Conservation (phyloP, 2,888 invertebrate genomes). For the Rhimphoctona megacephalus region DNA sequence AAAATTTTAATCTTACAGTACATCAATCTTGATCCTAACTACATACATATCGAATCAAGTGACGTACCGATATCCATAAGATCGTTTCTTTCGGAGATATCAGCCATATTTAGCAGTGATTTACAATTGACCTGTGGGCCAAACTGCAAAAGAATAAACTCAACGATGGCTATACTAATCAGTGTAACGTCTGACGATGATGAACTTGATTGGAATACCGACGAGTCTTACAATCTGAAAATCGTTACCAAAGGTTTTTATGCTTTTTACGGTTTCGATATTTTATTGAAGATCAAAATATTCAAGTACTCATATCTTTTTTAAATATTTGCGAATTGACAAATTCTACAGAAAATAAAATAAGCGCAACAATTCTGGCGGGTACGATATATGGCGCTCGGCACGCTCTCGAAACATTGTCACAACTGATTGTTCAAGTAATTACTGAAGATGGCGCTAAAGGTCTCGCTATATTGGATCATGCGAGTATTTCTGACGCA, state of each 20-base stretch:
- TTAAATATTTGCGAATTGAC: not conserved
- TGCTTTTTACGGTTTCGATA: not conserved
- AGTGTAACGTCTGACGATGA: conserved; percentile 85
- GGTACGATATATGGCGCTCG: conserved; percentile 90
- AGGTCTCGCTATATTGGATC: conserved; percentile 88
- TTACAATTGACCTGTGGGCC: conserved; percentile 87
- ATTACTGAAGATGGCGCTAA: conserved; percentile 78
- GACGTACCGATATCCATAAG: conserved; percentile 81
- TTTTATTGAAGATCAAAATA: not conserved
- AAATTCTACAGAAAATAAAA: conserved; percentile 83
- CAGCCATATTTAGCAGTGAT: conserved; percentile 86
- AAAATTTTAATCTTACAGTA: conserved; percentile 62
- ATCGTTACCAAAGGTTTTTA: conserved; percentile 86
- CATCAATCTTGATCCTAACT: conserved; percentile 61
- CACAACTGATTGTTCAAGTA: conserved; percentile 87
- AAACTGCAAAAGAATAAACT: conserved; percentile 85
- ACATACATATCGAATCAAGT: conserved; percentile 61
- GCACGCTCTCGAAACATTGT: conserved; percentile 91
- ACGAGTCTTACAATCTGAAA: conserved; percentile 89
- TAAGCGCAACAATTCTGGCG: conserved; percentile 87
- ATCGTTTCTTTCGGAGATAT: conserved; percentile 86
- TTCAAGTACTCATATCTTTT: not conserved
- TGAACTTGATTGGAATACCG: conserved; percentile 88
- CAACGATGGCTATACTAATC: conserved; percentile 87
- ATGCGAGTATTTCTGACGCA: conserved; percentile 90